Conservation (phyloP, 2,888 invertebrate genomes). For the Drosophila kuntzei region DNA sequence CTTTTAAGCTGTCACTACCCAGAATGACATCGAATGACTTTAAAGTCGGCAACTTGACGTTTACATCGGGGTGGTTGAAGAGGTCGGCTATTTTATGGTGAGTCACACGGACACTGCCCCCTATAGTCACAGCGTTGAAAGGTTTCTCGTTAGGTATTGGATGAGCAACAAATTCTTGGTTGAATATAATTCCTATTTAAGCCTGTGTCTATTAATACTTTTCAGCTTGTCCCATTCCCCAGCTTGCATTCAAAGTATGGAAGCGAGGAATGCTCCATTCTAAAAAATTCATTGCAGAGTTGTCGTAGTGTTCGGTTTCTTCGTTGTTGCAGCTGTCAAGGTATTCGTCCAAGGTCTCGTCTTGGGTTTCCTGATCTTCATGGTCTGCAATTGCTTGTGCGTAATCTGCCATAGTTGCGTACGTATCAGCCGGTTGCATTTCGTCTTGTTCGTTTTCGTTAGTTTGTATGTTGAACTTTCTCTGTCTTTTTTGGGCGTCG, state of each 20-base stretch:
- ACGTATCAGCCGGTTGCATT: background rate
- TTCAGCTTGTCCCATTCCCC: background rate
- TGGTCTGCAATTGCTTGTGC: background rate
- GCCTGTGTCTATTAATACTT: slow-evolving; percentile 5
- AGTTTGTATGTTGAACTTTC: slow-evolving; percentile 1
- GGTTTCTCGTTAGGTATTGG: background rate
- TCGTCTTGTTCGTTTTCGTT: background rate
- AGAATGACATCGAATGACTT: background rate
- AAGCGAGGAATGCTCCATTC: too few relatives aligned
- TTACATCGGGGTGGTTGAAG: background rate
- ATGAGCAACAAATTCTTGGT: background rate
- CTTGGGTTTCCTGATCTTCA: background rate
- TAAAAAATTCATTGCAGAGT: slow-evolving; percentile 1
- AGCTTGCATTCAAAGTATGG: too few relatives aligned
- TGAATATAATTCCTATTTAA: slow-evolving; percentile 1
- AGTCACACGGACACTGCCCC: background rate
- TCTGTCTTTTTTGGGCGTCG: background rate
- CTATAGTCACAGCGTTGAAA: background rate
- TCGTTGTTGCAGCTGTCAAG: background rate
- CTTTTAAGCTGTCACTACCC: slow-evolving; percentile 2
- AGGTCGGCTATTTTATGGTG: slow-evolving; percentile 3
- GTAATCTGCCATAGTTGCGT: background rate
- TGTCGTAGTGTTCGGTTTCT: background rate
- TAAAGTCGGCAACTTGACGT: slow-evolving; percentile 7
- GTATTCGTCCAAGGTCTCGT: slow-evolving; percentile 1